These are phyloP conservation scores for Ficedula albicollis DNA, from an alignment of 2,797 vertebrate species.

Conservation along the genomic window DNA sequence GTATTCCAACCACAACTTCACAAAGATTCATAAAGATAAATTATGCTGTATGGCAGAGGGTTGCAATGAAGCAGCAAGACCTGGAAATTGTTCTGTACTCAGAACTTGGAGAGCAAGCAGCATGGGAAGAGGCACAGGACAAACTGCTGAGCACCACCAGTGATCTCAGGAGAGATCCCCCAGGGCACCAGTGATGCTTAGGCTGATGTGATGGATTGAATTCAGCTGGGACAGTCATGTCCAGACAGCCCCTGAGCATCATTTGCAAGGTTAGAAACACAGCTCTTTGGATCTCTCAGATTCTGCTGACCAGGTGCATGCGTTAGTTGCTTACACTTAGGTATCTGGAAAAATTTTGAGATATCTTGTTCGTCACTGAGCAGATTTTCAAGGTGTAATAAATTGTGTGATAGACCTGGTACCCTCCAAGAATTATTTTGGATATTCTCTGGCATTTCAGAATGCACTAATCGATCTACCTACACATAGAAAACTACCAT, in stretches of 20 bases:
- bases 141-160: background rate
- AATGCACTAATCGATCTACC: background rate
- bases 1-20: background rate
- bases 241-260: background rate
- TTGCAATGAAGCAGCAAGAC: background rate
- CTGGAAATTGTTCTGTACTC: background rate
- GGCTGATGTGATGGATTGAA: background rate
- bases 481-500: background rate
- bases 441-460: background rate
- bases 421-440: background rate
- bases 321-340: background rate
- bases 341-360: background rate
- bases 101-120: background rate
- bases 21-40: background rate
- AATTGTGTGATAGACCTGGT: background rate
- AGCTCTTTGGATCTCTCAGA: background rate
- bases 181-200: too few relatives aligned
- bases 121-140: rapidly evolving
- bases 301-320: rapidly evolving
- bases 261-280: background rate
- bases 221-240: background rate
- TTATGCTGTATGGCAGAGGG: background rate
- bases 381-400: background rate
- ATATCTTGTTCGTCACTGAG: background rate
- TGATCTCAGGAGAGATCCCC: background rate